Evolutionary conservation across 1,140 invertebrate species (phyloP), one percentile per base, ranked within the genome.

Genomic region (Anadara kagoshimensis): DNA sequence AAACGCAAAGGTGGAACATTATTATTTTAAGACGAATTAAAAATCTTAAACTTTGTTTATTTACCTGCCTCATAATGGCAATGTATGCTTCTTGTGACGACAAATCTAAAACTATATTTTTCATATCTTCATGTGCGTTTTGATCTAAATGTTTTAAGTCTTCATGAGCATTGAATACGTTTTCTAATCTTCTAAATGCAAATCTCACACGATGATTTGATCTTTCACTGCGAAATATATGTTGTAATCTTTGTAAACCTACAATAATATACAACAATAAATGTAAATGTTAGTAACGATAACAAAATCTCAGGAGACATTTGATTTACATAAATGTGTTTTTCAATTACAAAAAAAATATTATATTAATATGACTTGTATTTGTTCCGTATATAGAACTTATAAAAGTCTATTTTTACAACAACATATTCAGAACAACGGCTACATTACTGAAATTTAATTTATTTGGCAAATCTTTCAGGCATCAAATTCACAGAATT

Each of bases 221-320:
- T 44, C 73, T 93, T 93, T 63, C 94, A 87, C 73, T 61, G 26
- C 96, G 95, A 86, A 97, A 97, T 78, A 96, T 94, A 90, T 96
- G 94, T 84, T 98, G 96, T 80, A 96, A 91, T 85, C 95, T 92
- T 66, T 97, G 90, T 65, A 98, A 90, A 82, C 96, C 96, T 97
- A 89, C 16, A 64, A 70, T 65, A 63, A 65, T 24, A 56, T 5
- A 0, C 5, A 62, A 29, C 20, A 2, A 56, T 12, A 56, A 29
- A 56, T 22, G 0, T 0, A 22, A 14, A 24, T 56, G 22, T 29
- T 36, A 3, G 29, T 36, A 36, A 36, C 29, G 7, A 36, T n/a
- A n/a, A n/a, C n/a, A n/a, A n/a, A n/a, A n/a, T n/a, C n/a, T n/a
- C n/a, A n/a, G n/a, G n/a, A n/a, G n/a, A n/a, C n/a, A n/a, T n/a